A percentile compares a stretch with the other conserved stretches of the same genome.
phyloP scores from a whole-genome alignment of 2,113 vertebrate species.

The Amphiprion ocellaris region DNA sequence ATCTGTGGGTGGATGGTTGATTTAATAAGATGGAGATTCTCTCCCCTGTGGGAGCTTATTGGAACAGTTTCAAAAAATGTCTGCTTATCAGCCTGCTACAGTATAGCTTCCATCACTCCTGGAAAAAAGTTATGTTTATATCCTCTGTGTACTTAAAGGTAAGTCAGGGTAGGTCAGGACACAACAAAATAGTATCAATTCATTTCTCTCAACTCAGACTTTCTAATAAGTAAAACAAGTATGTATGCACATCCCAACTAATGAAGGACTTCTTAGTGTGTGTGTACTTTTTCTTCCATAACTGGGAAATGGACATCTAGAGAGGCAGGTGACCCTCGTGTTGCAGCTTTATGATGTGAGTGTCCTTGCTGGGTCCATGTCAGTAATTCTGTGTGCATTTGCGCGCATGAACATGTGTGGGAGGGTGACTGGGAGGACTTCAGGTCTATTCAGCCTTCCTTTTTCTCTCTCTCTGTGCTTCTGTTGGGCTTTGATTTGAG shows the following conservation, averaged over 20 bases:
- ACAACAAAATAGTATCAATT: neutral
- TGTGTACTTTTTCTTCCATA: neutral
- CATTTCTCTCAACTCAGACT: slow-evolving; percentile 3
- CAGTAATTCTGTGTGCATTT: slow-evolving; percentile 20
- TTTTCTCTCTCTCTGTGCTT: slow-evolving; percentile 24
- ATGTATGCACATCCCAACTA: slow-evolving; percentile 9
- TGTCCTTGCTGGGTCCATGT: slow-evolving; percentile 17
- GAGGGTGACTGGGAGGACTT: slow-evolving; percentile 37
- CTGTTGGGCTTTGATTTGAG: slow-evolving; percentile 61
- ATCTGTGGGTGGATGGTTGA: slow-evolving; percentile 59
- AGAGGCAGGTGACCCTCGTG: slow-evolving; percentile 32
- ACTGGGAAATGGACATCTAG: neutral
- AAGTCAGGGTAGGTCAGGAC: slow-evolving; percentile 1
- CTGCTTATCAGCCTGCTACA: slow-evolving; percentile 64
- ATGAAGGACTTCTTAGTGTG: neutral
- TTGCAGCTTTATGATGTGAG: slow-evolving; percentile 14
- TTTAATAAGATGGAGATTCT: slow-evolving; percentile 67
- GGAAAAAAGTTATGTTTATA: slow-evolving; percentile 44
- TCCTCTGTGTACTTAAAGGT: slow-evolving; percentile 49
- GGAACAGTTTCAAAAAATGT: slow-evolving; percentile 63
- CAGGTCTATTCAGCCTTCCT: slow-evolving; percentile 49
- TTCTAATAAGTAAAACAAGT: slow-evolving; percentile 1
- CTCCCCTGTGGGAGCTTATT: slow-evolving; percentile 49
- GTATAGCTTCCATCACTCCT: slow-evolving; percentile 42
- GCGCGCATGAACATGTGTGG: slow-evolving; percentile 42